Base-by-base conservation (phyloP, 2,888 invertebrate species). In the Lycia hirtaria region DNA sequence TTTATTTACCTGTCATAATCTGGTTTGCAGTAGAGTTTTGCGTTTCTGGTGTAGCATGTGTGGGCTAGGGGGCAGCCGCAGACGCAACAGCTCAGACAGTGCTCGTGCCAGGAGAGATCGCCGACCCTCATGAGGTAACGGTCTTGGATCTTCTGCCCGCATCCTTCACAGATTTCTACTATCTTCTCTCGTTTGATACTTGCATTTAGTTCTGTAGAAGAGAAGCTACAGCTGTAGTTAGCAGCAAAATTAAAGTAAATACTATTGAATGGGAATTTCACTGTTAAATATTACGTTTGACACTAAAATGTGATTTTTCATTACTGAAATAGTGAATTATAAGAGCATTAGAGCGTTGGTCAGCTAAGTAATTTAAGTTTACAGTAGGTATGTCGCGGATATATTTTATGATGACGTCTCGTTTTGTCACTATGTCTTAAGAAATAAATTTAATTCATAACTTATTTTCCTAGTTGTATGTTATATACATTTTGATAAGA, bases 51-150 rank as follows among this genome's bases (percentile, higher is more conserved):
- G 93, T 97, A 99, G 92, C 99, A 99, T 69, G 98, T 98, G 86
- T 98, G 97, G 53, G 96, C 95, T 55, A 99, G 95, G 15, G 96
- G 96, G 55, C 96, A 94, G 64, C 97, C 97, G 85, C 99, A 99
- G 63, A 98, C 98, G 79, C 96, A 96, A 92, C 99, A 99, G 75
- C 96, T 96, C 63, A 99, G 94, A 90, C 99, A 99, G 81, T 96
- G 96, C 81, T 98, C 98, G 92, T 99, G 99, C 96, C 98, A 99
- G 78, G 97, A 97, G 56, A 97, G 94, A 76, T 98, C 98, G 45
- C 97, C 96, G 41, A 99, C 98, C 78, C 98, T 94, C 96, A 98
- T 97, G 77, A 99, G 94, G 92, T 97, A 99, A 57, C 98, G 95
- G 92, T 99, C 99, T 81, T 97, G 95, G 76, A 99, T 99, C 88